Conservation (phyloP, 92 coral and sea anemone species). For the Zoanthus sociatus region DNA sequence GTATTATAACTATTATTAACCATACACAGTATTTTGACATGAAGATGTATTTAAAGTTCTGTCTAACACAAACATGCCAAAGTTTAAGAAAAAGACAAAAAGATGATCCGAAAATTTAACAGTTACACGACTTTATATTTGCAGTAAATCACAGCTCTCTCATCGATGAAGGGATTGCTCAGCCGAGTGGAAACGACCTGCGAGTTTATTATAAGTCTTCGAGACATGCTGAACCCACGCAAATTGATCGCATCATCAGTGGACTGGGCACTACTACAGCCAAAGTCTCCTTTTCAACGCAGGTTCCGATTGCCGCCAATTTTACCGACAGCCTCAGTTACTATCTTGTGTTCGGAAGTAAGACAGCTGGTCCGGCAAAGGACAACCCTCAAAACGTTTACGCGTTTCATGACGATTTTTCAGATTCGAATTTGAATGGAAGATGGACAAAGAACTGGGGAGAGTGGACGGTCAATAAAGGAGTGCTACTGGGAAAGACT, state of each 20-base stretch:
- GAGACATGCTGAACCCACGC: slow-evolving; percentile 41
- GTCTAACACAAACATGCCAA: too few species aligned
- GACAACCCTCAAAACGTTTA: slow-evolving; percentile 64
- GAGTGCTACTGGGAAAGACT: slow-evolving; percentile 65
- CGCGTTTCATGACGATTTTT: slow-evolving; percentile 71
- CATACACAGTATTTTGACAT: too few species aligned
- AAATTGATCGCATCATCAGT: slow-evolving; percentile 67
- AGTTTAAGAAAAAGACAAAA: neutral
- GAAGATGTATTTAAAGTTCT: too few species aligned
- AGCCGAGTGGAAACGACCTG: slow-evolving; percentile 64
- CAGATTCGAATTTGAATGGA: slow-evolving; percentile 51
- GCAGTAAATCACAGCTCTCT: slow-evolving; percentile 65
- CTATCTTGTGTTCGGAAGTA: slow-evolving; percentile 62
- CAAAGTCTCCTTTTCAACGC: slow-evolving; percentile 51
- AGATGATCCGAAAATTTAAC: neutral
- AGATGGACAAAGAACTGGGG: slow-evolving; percentile 71
- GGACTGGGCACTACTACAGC: slow-evolving; percentile 59
- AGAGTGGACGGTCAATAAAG: slow-evolving; percentile 54
- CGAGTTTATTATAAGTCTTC: slow-evolving; percentile 48
- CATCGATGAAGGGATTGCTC: slow-evolving; percentile 54
- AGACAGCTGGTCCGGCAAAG: slow-evolving; percentile 59
- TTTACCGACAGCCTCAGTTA: slow-evolving; percentile 50
- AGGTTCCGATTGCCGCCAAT: slow-evolving; percentile 30
- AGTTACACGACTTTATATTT: neutral
- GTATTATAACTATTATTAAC: too few species aligned